Conservation (phyloP, 2,797 vertebrate species). For the Xiphophorus birchmanni region DNA sequence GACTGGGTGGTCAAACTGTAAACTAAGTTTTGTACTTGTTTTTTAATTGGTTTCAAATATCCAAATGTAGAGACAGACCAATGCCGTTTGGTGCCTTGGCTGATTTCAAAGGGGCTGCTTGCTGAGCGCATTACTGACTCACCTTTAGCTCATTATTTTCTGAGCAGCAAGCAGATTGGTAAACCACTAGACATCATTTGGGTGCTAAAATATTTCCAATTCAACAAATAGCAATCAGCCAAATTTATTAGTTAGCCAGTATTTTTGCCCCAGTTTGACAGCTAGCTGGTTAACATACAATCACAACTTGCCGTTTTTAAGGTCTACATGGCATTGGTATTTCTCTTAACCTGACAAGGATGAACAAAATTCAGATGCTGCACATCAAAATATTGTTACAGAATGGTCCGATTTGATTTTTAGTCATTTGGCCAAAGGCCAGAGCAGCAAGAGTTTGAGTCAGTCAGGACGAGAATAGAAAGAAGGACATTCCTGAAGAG, state of each 20-base stretch:
- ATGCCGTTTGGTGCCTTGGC: not conserved
- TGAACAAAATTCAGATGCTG: not conserved
- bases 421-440: slow-evolving; percentile 33
- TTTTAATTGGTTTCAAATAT: not conserved
- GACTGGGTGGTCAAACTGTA: not conserved
- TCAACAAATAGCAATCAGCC: not conserved
- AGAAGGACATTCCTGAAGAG: slow-evolving; percentile 75
- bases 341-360: not conserved
- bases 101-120: not conserved
- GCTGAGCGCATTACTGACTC: not conserved
- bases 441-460: slow-evolving; percentile 64
- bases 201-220: not conserved
- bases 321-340: not conserved
- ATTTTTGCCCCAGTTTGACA: not conserved
- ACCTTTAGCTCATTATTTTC: not conserved
- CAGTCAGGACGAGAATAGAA: slow-evolving; percentile 75
- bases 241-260: not conserved
- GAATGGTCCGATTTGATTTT: slow-evolving; percentile 5
- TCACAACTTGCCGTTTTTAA: not conserved
- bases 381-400: not conserved
- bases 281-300: not conserved
- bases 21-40: not conserved
- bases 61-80: not conserved
- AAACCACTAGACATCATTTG: not conserved
- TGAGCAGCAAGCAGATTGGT: not conserved